Conservation (phyloP, 2,797 vertebrate species). For the Lagorchestes hirsutus region DNA sequence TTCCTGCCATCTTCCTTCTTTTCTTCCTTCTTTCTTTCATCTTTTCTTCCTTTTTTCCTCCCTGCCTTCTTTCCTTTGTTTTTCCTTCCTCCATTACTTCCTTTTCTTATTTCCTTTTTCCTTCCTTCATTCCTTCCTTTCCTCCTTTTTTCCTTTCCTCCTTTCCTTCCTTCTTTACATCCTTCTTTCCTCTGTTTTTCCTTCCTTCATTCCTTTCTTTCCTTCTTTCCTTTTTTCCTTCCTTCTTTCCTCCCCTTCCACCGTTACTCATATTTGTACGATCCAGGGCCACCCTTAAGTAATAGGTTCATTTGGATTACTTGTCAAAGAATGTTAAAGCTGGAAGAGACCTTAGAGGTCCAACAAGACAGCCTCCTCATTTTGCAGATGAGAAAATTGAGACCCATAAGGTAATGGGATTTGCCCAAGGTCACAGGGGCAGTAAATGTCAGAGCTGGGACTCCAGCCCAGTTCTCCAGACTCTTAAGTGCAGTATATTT, state of each 20-base stretch:
- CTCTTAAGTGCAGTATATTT: neutral
- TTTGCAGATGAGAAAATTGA: neutral
- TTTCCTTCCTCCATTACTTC: fast-evolving
- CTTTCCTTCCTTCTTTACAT: neutral
- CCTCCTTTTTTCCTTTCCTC: fast-evolving
- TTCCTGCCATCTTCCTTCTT: fast-evolving
- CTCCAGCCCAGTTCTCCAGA: neutral
- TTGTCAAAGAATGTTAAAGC: neutral
- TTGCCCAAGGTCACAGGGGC: neutral
- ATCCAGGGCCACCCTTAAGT: neutral
- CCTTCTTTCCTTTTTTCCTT: neutral
- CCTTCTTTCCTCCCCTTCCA: neutral
- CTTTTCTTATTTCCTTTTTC: too few species aligned
- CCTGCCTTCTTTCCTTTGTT: too few species aligned
- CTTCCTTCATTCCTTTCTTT: neutral
- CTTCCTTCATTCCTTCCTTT: neutral
- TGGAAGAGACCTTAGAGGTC: neutral
- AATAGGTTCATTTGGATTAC: neutral
- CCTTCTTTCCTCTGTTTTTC: too few species aligned
- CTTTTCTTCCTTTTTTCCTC: too few species aligned
- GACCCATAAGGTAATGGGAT: neutral
- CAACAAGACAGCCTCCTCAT: neutral
- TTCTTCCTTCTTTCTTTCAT: neutral
- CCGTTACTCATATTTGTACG: neutral
- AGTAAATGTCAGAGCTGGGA: neutral